These are phyloP conservation scores for Aphodius granarius DNA, from an alignment of 2,888 invertebrate genomes.

Conservation along the genomic window DNA sequence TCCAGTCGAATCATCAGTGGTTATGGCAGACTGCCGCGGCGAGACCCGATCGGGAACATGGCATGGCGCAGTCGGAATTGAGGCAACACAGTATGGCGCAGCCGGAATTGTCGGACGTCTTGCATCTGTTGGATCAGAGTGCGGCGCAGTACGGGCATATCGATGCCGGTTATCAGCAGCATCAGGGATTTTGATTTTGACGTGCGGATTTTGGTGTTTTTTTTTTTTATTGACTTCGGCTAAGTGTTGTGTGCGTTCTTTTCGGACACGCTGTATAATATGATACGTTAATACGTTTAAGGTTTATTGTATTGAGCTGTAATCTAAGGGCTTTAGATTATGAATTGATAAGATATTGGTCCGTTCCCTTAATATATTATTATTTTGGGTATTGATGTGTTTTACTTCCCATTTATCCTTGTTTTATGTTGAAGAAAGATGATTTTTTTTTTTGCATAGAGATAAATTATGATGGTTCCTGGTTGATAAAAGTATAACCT, in stretches of 20 bases:
- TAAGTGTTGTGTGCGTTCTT: not conserved
- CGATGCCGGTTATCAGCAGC: not conserved
- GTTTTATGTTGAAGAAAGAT: no score
- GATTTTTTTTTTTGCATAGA: no score
- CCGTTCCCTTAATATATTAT: not conserved
- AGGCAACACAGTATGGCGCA: not conserved
- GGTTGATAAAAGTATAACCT: no score
- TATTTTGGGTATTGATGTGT: not conserved
- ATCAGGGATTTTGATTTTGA: not conserved
- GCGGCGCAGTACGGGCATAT: not conserved
- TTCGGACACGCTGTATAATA: not conserved
- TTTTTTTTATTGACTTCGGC: not conserved
- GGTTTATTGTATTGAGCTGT: not conserved
- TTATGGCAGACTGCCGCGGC: not conserved
- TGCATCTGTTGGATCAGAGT: not conserved
- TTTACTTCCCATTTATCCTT: not conserved
- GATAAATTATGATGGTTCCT: no score
- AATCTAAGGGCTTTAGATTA: not conserved
- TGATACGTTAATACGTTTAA: no score
- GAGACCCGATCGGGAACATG: not conserved
- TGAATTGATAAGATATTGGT: no score
- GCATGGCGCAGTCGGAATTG: not conserved
- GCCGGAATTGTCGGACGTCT: not conserved
- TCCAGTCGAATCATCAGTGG: not conserved
- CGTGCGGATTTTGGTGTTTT: not conserved